Base-by-base conservation (phyloP, 2,113 vertebrate species). In the Nematolebias whitei region DNA sequence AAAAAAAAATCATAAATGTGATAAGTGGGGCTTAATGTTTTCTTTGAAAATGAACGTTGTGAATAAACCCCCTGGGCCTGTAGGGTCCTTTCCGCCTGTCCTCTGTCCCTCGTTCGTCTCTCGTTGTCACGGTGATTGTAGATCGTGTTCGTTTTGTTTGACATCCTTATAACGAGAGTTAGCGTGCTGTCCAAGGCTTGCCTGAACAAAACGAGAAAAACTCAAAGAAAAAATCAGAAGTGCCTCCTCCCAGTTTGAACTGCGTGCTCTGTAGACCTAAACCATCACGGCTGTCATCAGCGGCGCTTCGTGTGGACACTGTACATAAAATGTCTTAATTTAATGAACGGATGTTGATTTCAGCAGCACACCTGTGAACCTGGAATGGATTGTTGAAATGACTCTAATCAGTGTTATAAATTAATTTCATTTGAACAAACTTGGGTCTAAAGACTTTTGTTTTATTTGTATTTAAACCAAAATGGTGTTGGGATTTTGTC, bases 211-310 rank as follows among this genome's bases (percentile, higher is more conserved):
- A 83, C 1, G 12, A 63, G 19, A 5, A 55, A 52, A 50, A n/a
- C 59, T 55, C 57, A 26, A 75, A 80, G 13, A 24, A 12, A 61
- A 80, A 83, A 87, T 85, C 76, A 85, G 76, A 92, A 92, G 91
- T 92, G 90, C 88, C 90, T 91, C 84, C 63, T 87, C 74, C 76
- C 59, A 19, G 58, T 76, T 87, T 77, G 60, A 67, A 10, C 62
- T 63, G 71, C 63, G 64, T 79, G 78, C 74, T 72, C 51, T 50
- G 32, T 71, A 60, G 49, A 63, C 19, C 56, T 64, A 20, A 64
- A 79, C 54, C 59, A 70, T 60, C 71, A 78, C 35, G 39, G 74
- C 84, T 70, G 62, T 79, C 53, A 45, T 77, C 71, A 56, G 70
- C n/a, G n/a, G n/a, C n/a, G 75, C 79, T 73, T 54, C 44, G 75